Evolutionary conservation across 2,888 invertebrate species (phyloP), one percentile per base, ranked within the genome.

Genomic region (Allygus modestus): DNA sequence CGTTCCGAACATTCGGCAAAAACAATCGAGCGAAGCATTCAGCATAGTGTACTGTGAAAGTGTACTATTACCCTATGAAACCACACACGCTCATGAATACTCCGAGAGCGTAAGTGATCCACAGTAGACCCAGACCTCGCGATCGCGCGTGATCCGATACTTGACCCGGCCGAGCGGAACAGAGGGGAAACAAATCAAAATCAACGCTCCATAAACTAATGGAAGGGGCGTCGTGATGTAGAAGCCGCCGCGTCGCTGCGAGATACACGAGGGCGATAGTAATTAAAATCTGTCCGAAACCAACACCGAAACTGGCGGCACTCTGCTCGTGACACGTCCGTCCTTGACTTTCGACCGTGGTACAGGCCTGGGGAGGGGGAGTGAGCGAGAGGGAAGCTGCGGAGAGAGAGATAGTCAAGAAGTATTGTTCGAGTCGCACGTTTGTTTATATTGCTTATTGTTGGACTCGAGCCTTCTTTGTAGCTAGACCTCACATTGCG

Each of bases 221-320:
- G 65, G 65, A 65, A 65, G 65, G 15, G 31, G 65, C 65, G 28
- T 28, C 65, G 65, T 65, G 65, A 65, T 65, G 31, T 65, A 31
- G 65, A 31, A 65, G 65, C 65, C 41, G 73, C 1, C 41, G 20
- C 65, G n/a, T n/a, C n/a, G n/a, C 31, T 1, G 69, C 73, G 20
- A 28, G 79, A 79, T 79, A 79, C 77, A 26, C 23, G 26, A 17
- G 51, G 28, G 58, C 54, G 79, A 79, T 79, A 58, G 51, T 79
- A 79, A 79, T 79, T 79, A 79, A 79, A 79, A 79, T 37, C 79
- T 58, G 79, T 58, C 79, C 79, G 79, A 79, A 58, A 79, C 58
- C 37, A 23, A 65, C 28, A 37, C 58, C 15, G 33, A 26, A 79
- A 51, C 26, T 43, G 41, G 77, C 37, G 46, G 46, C 51, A 23